phyloP scores from a whole-genome alignment of 2,888 invertebrate genomes.

The Hermaeophaga mercurialis region DNA sequence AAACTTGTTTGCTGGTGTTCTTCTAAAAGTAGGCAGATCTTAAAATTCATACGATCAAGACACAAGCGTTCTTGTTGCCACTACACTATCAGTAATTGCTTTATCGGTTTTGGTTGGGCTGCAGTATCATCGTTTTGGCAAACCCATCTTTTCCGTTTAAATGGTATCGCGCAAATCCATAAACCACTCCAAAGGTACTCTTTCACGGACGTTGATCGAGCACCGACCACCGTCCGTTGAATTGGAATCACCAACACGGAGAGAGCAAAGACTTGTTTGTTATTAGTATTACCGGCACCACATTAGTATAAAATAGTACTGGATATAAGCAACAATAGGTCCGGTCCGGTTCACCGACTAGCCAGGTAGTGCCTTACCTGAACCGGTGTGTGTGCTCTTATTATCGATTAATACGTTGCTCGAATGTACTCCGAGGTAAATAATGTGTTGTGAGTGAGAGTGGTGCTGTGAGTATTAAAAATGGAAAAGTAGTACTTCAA shows the following conservation, averaged over 20 bases:
- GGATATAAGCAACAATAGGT: constrained; percentile 15
- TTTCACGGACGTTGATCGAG: constrained; percentile 16
- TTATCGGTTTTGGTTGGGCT: too few relatives aligned
- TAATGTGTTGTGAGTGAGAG: too few relatives aligned
- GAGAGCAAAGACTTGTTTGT: constrained; percentile 13
- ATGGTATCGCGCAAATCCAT: background rate
- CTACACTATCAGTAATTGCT: too few relatives aligned
- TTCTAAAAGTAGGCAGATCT: too few relatives aligned
- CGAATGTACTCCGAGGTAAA: too few relatives aligned
- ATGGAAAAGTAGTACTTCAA: background rate
- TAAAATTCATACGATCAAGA: too few relatives aligned
- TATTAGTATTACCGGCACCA: constrained; percentile 10
- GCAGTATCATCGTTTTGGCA: too few relatives aligned
- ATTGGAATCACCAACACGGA: constrained; percentile 16
- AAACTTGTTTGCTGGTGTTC: too few relatives aligned
- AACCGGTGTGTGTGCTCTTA: background rate
- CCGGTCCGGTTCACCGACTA: background rate
- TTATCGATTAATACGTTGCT: too few relatives aligned
- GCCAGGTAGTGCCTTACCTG: constrained; percentile 15
- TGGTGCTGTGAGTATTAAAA: background rate
- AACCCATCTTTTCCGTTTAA: background rate
- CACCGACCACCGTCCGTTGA: constrained; percentile 11
- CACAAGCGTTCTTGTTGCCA: too few relatives aligned
- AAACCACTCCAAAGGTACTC: background rate
- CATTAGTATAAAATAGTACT: constrained; percentile 10